These are phyloP conservation scores for Diarsia rubi DNA, from an alignment of 2,888 invertebrate genomes.

Conservation along the genomic window DNA sequence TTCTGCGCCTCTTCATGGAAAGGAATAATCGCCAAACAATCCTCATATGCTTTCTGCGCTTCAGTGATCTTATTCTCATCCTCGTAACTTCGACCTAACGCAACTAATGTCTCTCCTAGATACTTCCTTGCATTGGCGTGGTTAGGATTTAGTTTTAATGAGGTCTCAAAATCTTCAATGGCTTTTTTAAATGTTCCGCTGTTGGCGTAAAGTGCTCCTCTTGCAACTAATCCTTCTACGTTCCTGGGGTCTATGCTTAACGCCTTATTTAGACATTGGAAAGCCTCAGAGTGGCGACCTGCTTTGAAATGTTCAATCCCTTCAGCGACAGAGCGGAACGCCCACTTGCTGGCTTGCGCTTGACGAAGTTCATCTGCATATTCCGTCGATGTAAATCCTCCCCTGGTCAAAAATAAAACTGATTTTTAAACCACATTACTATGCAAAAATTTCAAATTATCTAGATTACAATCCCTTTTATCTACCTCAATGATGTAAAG, in stretches of 20 bases:
- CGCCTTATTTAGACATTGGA: constrained; percentile 98
- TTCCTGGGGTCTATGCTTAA: constrained; percentile 97
- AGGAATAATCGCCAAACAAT: constrained; percentile 95
- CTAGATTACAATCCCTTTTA: background rate
- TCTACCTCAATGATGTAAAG: constrained; percentile 93
- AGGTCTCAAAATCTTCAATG: constrained; percentile 98
- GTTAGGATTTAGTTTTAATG: constrained; percentile 96
- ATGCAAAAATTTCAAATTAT: background rate
- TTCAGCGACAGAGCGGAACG: constrained; percentile 98
- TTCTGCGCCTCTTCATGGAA: constrained; percentile 97
- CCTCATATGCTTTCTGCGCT: constrained; percentile 96
- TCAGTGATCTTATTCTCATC: constrained; percentile 96
- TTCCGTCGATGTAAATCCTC: constrained; percentile 95
- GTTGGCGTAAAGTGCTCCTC: constrained; percentile 98
- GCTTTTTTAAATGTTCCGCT: constrained; percentile 98
- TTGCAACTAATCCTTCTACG: constrained; percentile 97
- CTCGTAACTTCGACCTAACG: constrained; percentile 96
- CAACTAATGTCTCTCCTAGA: constrained; percentile 97
- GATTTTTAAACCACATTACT: background rate
- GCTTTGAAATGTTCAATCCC: constrained; percentile 98
- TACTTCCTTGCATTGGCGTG: constrained; percentile 98
- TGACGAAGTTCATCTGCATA: constrained; percentile 96
- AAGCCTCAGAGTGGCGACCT: constrained; percentile 97
- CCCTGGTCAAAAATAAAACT: constrained; percentile 84
- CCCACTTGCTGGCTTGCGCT: constrained; percentile 98